A percentile compares a stretch with the other conserved stretches of the same genome.
phyloP scores from a whole-genome alignment of 2,888 invertebrate species.

The Hirtodrosophila trivittata region DNA sequence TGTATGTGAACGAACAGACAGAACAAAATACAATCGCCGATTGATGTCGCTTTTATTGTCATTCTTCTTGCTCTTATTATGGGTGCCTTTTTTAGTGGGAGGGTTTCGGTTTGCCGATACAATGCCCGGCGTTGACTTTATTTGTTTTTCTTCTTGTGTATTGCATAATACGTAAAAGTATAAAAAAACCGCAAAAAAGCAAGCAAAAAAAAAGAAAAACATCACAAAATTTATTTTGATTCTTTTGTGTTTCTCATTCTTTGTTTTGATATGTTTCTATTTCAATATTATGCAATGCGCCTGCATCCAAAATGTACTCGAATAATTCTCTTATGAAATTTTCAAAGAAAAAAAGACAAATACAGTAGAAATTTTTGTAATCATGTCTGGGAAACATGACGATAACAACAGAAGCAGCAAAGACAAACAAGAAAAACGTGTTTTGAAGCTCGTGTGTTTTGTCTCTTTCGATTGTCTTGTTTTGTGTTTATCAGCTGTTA shows the following conservation, averaged over 20 bases:
- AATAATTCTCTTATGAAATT: slow-evolving; percentile 9
- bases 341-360: slow-evolving; percentile 23
- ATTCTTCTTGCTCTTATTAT: slow-evolving; percentile 20
- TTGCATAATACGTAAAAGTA: slow-evolving; percentile 59
- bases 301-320: slow-evolving; percentile 19
- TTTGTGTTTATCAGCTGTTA: slow-evolving; percentile 33
- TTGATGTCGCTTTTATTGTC: slow-evolving; percentile 10
- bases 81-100: slow-evolving; percentile 17
- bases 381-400: slow-evolving; percentile 11
- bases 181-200: slow-evolving; percentile 22
- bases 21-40: slow-evolving; percentile 33
- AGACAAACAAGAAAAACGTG: slow-evolving; percentile 46
- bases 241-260: slow-evolving; percentile 12
- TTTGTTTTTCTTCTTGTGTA: slow-evolving; percentile 8
- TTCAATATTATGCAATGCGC: slow-evolving; percentile 63
- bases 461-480: slow-evolving; percentile 26
- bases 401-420: slow-evolving; percentile 27
- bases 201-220: slow-evolving; percentile 18
- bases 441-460: slow-evolving; percentile 40
- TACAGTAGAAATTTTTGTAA: slow-evolving; percentile 24
- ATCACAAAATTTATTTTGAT: slow-evolving; percentile 7
- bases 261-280: slow-evolving; percentile 56
- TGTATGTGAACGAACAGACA: slow-evolving; percentile 12
- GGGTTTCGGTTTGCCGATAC: slow-evolving; percentile 8
- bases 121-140: slow-evolving; percentile 30